phyloP scores from a whole-genome alignment of 2,888 invertebrate species.

The Drosophila mettleri region DNA sequence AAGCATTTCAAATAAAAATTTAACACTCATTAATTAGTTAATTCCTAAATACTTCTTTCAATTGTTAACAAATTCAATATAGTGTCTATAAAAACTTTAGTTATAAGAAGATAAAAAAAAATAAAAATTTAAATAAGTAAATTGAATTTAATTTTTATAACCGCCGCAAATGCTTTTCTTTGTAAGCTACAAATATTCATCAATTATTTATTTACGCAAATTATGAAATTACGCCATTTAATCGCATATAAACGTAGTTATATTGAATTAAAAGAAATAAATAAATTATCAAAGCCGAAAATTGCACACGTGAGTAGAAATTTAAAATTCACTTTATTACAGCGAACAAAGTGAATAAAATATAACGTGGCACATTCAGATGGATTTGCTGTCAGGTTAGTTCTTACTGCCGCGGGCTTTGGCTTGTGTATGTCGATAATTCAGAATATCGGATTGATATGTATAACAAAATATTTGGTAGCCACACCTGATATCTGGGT shows the following conservation, averaged over 20 bases:
- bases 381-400: constrained; percentile 30
- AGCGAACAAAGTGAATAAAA: constrained; percentile 19
- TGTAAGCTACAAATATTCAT: not conserved
- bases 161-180: not conserved
- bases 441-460: constrained; percentile 57
- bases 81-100: not conserved
- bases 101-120: too few relatives aligned
- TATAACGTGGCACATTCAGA: constrained; percentile 27
- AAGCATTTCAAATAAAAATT: not conserved
- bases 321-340: constrained; percentile 17
- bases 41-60: not conserved
- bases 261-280: constrained; percentile 16
- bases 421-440: constrained; percentile 25
- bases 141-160: not conserved
- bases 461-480: constrained; percentile 47
- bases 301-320: constrained; percentile 33
- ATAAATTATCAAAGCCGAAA: constrained; percentile 5
- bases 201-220: not conserved
- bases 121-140: not conserved
- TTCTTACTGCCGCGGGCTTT: constrained; percentile 24
- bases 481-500: constrained; percentile 69
- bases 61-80: not conserved
- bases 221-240: constrained; percentile 5
- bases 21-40: constrained; percentile 2
- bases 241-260: constrained; percentile 7